Base-by-base conservation (phyloP, 2,797 vertebrate species). In the Tarsius wallacei region DNA sequence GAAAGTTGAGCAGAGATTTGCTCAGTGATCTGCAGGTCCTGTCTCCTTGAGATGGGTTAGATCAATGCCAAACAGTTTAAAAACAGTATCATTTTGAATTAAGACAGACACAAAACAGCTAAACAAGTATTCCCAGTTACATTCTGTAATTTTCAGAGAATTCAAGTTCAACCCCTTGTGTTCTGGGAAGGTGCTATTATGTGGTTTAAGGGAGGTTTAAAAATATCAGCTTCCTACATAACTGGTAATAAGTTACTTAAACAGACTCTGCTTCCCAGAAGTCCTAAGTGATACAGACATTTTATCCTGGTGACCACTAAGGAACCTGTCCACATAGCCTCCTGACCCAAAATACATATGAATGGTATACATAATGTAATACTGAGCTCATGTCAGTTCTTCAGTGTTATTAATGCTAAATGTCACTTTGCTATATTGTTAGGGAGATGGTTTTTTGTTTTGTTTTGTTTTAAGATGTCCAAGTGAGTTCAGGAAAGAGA, bases 151-250 rank as follows among this genome's bases (percentile, higher is more conserved):
- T 96, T 73, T 94, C 49, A 70, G 87, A 94, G 90, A 96, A 76
- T 81, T 81, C 73, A 86, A 90, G 94, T 86, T 57, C 57, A 96
- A 61, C 24, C 89, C 42, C 76, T 94, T 55, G 2, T 78, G 11
- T 97, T 96, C 96, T 92, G 84, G 89, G 91, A 97, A 97, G 93
- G 87, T 92, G 49, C 90, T 96, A 90, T 97, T 97, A 96, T 83
- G 97, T 96, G 97, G 96, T 88, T 98, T 93, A 83, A 95, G 68
- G 73, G 87, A 97, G 86, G 87, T 96, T 97, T 97, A 90, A 97
- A 97, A 98, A 97, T 97, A 97, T 21, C 93, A 94, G 57, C 85
- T 96, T 93, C 87, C 87, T 95, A 33, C n/a, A 21, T 90, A 78
- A 90, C 76, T 95, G 92, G 94, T 93, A 94, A 76, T 94, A 91